Conservation (phyloP, 2,797 vertebrate species). For the Hydrocynus forskahlii region DNA sequence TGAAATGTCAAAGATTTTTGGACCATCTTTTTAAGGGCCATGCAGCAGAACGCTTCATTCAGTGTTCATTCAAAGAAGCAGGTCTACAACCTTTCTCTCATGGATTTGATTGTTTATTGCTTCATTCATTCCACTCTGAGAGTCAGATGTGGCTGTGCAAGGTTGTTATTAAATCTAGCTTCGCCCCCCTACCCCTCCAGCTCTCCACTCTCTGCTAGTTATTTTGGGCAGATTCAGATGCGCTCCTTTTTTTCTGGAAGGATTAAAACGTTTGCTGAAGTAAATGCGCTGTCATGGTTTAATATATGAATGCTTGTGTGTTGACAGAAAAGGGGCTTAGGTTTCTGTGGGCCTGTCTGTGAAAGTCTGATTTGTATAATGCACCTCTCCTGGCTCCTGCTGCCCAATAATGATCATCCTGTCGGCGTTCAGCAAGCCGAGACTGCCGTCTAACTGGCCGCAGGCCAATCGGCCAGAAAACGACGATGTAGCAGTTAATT, state of each 20-base stretch:
- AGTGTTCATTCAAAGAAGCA: conserved; percentile 2
- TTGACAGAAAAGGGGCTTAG: conserved; percentile 3
- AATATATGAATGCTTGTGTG: background rate
- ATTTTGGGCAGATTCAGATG: conserved; percentile 13
- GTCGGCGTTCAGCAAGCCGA: conserved; percentile 17
- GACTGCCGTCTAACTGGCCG: conserved; percentile 33
- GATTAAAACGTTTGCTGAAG: conserved; percentile 27
- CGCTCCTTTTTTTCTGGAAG: background rate
- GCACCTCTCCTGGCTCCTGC: background rate
- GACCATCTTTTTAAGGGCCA: background rate
- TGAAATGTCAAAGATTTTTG: background rate
- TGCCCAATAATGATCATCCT: conserved; percentile 34
- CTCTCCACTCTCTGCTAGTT: conserved; percentile 7
- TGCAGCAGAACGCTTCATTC: background rate
- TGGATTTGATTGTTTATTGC: background rate
- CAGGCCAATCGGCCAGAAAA: conserved; percentile 38
- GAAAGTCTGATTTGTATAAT: background rate
- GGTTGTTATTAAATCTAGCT: conserved; percentile 7
- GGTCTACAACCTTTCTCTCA: background rate
- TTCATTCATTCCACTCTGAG: conserved; percentile 23
- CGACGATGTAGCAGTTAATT: conserved; percentile 63
- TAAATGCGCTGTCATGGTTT: conserved; percentile 7
- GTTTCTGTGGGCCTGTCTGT: background rate
- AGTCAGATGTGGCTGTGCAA: background rate
- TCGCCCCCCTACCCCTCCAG: background rate